Base-by-base conservation (phyloP, 2,113 vertebrate species). In the Lonchura striata region DNA sequence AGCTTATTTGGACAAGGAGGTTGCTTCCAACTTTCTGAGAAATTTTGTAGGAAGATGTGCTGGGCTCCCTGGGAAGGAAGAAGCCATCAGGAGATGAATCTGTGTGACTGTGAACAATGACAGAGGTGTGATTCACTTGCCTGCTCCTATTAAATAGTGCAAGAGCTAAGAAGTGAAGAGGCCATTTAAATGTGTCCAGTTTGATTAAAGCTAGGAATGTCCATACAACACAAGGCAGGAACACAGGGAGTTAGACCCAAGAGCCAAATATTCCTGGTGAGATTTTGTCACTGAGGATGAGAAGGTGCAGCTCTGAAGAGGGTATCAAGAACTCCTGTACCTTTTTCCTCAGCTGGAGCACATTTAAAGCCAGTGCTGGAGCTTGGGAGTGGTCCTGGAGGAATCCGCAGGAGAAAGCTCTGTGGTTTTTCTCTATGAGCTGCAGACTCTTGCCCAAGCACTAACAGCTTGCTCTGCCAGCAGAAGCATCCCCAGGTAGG, bases 291-390 rank as follows among this genome's bases (percentile, higher is more conserved):
- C 12, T 30, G 16, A 50, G 33, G 13, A 16, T 42, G 28, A 69
- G 33, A 0, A 0, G 7, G 18, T 42, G 14, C 9, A 63, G 25
- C 6, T 83, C 64, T 70, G 19, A 35, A 44, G 12, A 46, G 31
- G 8, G 20, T 37, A 14, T 50, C 31, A 17, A 56, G 31, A 60
- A 47, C 4, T 60, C 25, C 28, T 77, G 37, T 3, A 7, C 10
- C 2, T 8, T 70, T 35, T 31, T 86, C 39, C 27, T 64, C 37
- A 39, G 11, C 1, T 46, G 27, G 15, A 74, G 17, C 27, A 44
- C n/a, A 35, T 54, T 84, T 47, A 35, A 33, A 92, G 57, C 7
- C 11, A 25, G 11, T 60, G 6, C 24, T 71, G n/a, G 22, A 80
- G 31, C 3, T 64, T 65, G 17, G 13, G 13, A 84, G 8, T 68